Evolutionary conservation across 2,113 vertebrate species (phyloP).

Genomic region (Thalassoma bifasciatum): DNA sequence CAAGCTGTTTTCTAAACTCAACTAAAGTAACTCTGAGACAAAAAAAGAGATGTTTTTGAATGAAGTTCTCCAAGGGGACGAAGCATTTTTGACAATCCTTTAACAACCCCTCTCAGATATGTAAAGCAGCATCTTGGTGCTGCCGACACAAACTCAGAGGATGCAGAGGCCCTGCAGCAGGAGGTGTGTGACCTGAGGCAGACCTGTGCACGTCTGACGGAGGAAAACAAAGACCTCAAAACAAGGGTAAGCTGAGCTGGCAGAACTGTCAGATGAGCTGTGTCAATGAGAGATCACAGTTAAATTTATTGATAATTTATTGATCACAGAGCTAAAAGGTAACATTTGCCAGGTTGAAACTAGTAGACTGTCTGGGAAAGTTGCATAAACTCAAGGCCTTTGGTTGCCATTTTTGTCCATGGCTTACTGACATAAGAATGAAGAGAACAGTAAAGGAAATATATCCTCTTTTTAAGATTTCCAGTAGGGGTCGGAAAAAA

Average conservation of each 20-base stretch:
- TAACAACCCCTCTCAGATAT: slow-evolving; percentile 87
- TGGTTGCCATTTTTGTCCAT: too few species aligned
- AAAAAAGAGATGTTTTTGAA: neutral
- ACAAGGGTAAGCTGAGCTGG: slow-evolving; percentile 80
- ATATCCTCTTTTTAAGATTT: too few species aligned
- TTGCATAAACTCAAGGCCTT: too few species aligned
- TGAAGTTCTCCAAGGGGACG: neutral
- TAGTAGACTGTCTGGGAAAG: too few species aligned
- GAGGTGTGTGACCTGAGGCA: slow-evolving; percentile 91
- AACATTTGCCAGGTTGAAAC: too few species aligned
- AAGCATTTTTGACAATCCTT: slow-evolving; percentile 56
- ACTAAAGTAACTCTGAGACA: neutral
- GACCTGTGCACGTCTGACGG: slow-evolving; percentile 87
- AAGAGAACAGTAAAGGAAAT: too few species aligned
- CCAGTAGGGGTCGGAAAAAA: too few species aligned
- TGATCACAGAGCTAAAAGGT: too few species aligned
- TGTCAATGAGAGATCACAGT: too few species aligned
- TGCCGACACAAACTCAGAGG: slow-evolving; percentile 81
- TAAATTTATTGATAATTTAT: too few species aligned
- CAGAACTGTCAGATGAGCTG: neutral
- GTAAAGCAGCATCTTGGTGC: slow-evolving; percentile 91
- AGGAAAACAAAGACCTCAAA: slow-evolving; percentile 94
- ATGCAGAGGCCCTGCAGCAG: slow-evolving; percentile 88
- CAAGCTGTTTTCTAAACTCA: too few species aligned
- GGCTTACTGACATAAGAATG: too few species aligned